Conservation (phyloP, 37 sponge, comb jelly and placozoan species). For the Beroe ovata region DNA sequence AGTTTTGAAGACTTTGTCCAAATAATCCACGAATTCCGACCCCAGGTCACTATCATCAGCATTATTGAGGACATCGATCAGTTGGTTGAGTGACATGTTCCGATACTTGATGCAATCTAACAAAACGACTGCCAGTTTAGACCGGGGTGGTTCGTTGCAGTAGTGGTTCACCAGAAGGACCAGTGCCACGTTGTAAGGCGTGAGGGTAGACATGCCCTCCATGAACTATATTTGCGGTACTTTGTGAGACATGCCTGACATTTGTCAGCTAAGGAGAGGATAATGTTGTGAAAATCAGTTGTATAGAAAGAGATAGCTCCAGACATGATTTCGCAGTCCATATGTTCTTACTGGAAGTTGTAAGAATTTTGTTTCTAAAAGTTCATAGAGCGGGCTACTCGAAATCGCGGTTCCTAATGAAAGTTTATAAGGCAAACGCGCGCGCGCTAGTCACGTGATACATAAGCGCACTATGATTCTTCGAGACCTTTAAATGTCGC, state of each 20-base stretch:
- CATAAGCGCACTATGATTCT: not conserved
- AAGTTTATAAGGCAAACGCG: too few species aligned
- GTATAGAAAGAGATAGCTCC: too few species aligned
- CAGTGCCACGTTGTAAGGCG: conserved; percentile 38
- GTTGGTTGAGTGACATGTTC: conserved; percentile 38
- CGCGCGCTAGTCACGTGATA: not conserved
- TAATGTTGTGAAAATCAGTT: too few species aligned
- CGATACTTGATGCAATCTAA: conserved; percentile 47
- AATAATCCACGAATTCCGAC: conserved; percentile 3
- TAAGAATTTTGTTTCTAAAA: too few species aligned
- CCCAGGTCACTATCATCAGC: conserved; percentile 37
- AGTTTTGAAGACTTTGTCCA: conserved; percentile 29
- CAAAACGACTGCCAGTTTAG: conserved; percentile 34
- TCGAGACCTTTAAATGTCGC: not conserved
- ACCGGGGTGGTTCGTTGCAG: conserved; percentile 8
- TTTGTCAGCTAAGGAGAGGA: too few species aligned
- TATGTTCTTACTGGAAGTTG: too few species aligned
- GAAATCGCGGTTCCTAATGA: too few species aligned
- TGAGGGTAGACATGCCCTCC: conserved; percentile 42
- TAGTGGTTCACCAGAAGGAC: conserved; percentile 44
- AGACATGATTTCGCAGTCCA: too few species aligned
- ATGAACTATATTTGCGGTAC: conserved; percentile 60
- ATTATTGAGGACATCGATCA: conserved; percentile 12
- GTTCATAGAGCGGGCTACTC: too few species aligned
- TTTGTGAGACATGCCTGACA: too few species aligned